phyloP scores from a whole-genome alignment of 2,797 vertebrate species.

The Pseudochirops cupreus region DNA sequence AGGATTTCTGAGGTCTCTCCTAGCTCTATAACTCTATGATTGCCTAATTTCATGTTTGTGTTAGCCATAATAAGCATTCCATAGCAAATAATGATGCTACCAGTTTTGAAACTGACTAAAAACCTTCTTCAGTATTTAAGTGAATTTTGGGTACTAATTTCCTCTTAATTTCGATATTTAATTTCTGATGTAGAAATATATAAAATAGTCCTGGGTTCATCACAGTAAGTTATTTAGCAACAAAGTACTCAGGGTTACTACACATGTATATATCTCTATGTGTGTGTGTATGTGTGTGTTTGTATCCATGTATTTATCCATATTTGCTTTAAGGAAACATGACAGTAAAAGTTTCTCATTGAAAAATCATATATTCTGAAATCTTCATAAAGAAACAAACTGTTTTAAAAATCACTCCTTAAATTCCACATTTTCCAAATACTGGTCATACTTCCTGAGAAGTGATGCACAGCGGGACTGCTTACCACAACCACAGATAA shows the following conservation, averaged over 20 bases:
- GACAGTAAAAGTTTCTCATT: neutral
- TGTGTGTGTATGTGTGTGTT: neutral
- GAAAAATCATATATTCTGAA: neutral
- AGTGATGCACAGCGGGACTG: neutral
- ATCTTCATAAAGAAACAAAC: neutral
- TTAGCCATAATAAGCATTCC: neutral
- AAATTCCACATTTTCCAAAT: neutral
- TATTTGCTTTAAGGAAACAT: neutral
- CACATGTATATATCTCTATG: neutral
- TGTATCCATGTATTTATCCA: neutral
- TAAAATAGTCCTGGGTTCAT: neutral
- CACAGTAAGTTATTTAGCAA: neutral
- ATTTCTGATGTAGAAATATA: slow-evolving; percentile 17
- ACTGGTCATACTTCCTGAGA: neutral
- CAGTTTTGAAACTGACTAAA: neutral
- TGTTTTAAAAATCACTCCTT: neutral
- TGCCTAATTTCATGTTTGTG: slow-evolving; percentile 4
- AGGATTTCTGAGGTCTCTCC: no score
- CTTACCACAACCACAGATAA: neutral
- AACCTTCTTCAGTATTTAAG: neutral
- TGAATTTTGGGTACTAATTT: slow-evolving; percentile 15
- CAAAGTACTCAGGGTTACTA: neutral
- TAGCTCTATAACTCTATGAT: neutral
- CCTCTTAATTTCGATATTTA: neutral
- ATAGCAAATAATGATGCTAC: slow-evolving; percentile 2